Evolutionary conservation across 2,888 invertebrate genomes (phyloP).

Genomic region (Opisthograptis luteolata): DNA sequence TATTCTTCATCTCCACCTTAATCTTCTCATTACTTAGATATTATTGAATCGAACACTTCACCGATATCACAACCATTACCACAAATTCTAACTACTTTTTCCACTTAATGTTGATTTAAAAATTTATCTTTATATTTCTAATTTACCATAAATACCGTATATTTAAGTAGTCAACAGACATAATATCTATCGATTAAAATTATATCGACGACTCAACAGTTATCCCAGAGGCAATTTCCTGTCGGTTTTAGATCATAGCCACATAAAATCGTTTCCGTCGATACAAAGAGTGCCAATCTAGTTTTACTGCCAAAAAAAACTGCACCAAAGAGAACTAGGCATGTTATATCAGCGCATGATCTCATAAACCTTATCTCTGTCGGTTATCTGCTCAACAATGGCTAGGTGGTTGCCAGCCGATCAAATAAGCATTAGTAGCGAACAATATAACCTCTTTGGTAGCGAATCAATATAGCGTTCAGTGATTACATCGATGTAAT

Average conservation of each 20-base stretch:
- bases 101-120: no score
- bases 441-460: no score
- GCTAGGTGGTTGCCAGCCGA: conserved; percentile 3
- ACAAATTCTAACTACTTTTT: no score
- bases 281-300: conserved; percentile 4
- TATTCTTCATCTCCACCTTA: no score
- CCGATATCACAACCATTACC: no score
- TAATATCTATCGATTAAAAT: not conserved
- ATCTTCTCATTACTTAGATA: no score
- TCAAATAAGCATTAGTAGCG: conserved; percentile 4
- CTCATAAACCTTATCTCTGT: conserved; percentile 5
- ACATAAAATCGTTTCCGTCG: conserved; percentile 9
- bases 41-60: no score
- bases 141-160: no score
- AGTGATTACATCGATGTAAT: not conserved
- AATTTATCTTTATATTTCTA: no score
- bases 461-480: no score
- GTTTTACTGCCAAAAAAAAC: conserved; percentile 10
- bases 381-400: conserved; percentile 5
- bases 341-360: conserved; percentile 12
- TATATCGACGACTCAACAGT: not conserved
- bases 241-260: conserved; percentile 5
- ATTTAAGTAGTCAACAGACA: not conserved
- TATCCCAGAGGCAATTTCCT: conserved; percentile 9
- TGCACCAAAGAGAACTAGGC: conserved; percentile 1